Evolutionary conservation across 2,888 invertebrate species (phyloP), one percentile per base, ranked within the genome.

Genomic region (Ryuthela nishihirai): DNA sequence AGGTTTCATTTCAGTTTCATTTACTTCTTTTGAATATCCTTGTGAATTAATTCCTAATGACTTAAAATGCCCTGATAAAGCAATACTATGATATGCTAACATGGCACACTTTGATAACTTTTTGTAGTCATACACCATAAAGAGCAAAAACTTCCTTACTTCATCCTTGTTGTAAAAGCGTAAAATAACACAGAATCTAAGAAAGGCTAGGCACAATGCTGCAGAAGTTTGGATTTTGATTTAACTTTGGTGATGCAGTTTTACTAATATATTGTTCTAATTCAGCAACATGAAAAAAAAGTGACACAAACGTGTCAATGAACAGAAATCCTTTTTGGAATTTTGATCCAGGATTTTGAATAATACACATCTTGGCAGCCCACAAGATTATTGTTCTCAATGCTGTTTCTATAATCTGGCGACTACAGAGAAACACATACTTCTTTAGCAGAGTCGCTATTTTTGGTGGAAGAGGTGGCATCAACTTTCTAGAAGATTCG

Each of bases 11-110:
- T 53, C 24, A 2, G 43, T 43, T 2, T 18, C 29, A 9, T 29
- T 38, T 3, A 44, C 52, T 26, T 21, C 24, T 0, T 5, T 9
- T 12, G 2, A 4, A 6, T 25, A 23, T 5, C 15, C n/a, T n/a
- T n/a, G n/a, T n/a, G n/a, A 10, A 25, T 59, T 53, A 17, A 53
- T 47, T 7, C 44, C 40, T 15, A 59, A 12, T 39, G 12, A 39
- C 10, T 24, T 4, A 12, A 59, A 59, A 17, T 42, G 34, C 4
- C 58, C 58, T 6, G 36, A 20, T 9, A 59, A 15, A 6, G 58
- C 58, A 26, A 59, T 50, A 9, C 17, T 29, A 25, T 59, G 58
- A 23, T 47, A 59, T 4, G 52, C 17, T 15, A 53, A 26, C n/a
- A 59, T 45, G 4, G 53, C 53, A 17, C 23, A 38, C 10, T 52